phyloP scores from a whole-genome alignment of 2,797 vertebrate genomes.

The Rhabdomys pumilio region DNA sequence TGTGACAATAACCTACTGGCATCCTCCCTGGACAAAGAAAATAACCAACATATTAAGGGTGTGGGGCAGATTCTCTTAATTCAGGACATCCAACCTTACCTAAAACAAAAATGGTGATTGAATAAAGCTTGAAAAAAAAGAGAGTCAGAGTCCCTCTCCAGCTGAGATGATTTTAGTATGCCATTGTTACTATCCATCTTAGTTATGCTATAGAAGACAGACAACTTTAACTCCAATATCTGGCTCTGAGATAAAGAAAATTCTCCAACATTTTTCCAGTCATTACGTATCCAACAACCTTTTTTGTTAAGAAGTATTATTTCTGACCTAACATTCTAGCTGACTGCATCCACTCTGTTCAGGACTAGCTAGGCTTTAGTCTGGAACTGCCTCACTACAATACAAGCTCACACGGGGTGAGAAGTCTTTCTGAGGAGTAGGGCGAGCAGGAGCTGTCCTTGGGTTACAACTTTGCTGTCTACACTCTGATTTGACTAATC shows the following conservation, averaged over 20 bases:
- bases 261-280: not conserved
- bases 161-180: not conserved
- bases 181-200: not conserved
- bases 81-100: not conserved
- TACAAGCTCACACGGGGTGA: not conserved
- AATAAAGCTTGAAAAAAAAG: not conserved
- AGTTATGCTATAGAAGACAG: not conserved
- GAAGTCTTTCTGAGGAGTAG: not conserved
- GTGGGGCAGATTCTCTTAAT: not conserved
- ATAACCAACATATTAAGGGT: not conserved
- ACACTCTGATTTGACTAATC: not conserved
- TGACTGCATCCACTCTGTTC: not conserved
- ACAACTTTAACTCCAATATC: conserved; percentile 6
- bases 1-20: not conserved
- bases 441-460: not conserved
- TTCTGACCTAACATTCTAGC: conserved; percentile 32
- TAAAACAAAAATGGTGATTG: not conserved
- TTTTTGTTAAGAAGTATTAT: conserved; percentile 24
- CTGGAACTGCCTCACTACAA: not conserved
- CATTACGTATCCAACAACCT: conserved; percentile 1
- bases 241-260: conserved; percentile 1
- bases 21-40: conserved; percentile 14
- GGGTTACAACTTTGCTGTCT: not conserved
- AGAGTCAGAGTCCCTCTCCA: not conserved
- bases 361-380: not conserved